Conservation (phyloP, 2,888 invertebrate species). For the Ectobius pallidus region DNA sequence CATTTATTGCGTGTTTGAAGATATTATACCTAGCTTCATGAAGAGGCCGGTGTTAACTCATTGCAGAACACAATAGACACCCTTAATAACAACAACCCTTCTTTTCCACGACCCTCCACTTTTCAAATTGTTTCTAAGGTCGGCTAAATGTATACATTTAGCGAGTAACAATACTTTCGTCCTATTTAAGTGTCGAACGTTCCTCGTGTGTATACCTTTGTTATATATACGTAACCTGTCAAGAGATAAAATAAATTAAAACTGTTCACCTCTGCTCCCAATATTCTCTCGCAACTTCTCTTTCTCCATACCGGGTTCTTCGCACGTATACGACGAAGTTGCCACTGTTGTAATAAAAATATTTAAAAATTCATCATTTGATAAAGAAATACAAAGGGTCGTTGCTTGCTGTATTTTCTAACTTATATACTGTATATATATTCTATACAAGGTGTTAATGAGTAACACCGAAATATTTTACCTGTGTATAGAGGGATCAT, state of each 20-base stretch:
- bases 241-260: conserved; percentile 34
- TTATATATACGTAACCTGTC: conserved; percentile 20
- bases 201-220: conserved; percentile 16
- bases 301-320: neutral
- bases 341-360: conserved; percentile 19
- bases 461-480: too few relatives aligned
- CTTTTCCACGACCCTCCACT: neutral
- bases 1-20: too few relatives aligned
- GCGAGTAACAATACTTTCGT: conserved; percentile 2
- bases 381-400: conserved; percentile 37
- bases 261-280: conserved; percentile 20
- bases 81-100: neutral
- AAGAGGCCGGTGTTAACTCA: too few relatives aligned
- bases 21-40: too few relatives aligned
- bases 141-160: neutral
- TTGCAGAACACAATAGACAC: neutral
- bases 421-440: too few relatives aligned
- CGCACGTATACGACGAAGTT: neutral
- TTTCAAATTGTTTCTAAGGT: conserved; percentile 1
- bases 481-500: too few relatives aligned
- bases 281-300: too few relatives aligned
- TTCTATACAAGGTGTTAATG: too few relatives aligned
- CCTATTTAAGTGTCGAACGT: conserved; percentile 23
- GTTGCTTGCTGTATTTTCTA: conserved; percentile 1
- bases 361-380: conserved; percentile 28